These are phyloP conservation scores for Tenualosa ilisha DNA, from an alignment of 2,797 vertebrate genomes.

Conservation along the genomic window DNA sequence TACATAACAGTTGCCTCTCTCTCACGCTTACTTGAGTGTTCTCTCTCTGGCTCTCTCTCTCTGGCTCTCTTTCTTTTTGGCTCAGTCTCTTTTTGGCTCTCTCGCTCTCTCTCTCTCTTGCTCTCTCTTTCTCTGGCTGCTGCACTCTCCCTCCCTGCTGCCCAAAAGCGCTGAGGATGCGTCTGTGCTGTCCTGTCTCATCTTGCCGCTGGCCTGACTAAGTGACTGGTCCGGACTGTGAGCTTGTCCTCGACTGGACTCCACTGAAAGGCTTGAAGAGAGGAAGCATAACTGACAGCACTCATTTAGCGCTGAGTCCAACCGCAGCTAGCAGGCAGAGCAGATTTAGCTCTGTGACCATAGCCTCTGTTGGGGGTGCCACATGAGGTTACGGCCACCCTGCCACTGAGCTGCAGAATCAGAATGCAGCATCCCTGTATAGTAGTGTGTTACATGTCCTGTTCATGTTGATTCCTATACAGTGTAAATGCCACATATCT, in stretches of 20 bases:
- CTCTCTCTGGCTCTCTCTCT: neutral
- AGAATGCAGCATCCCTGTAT: neutral
- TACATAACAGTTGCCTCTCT: slow-evolving; percentile 37
- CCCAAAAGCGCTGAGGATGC: neutral
- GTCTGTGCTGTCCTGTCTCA: neutral
- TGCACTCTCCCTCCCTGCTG: neutral
- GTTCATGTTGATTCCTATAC: neutral
- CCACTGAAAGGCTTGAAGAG: neutral
- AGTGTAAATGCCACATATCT: neutral
- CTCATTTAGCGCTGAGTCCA: neutral
- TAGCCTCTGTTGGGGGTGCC: neutral
- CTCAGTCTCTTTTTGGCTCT: neutral
- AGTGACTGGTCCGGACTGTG: slow-evolving; percentile 1
- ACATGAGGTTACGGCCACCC: neutral
- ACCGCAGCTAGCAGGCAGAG: neutral
- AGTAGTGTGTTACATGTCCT: neutral
- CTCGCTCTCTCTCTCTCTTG: neutral
- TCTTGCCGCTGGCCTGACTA: neutral
- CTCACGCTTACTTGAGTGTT: neutral
- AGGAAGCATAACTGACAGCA: neutral
- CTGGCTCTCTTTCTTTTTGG: neutral
- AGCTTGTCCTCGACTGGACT: neutral
- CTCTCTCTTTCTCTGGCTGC: neutral
- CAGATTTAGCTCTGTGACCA: neutral
- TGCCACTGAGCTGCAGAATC: neutral